phyloP scores from a whole-genome alignment of 2,797 vertebrate species.

The Danionella dracula region DNA sequence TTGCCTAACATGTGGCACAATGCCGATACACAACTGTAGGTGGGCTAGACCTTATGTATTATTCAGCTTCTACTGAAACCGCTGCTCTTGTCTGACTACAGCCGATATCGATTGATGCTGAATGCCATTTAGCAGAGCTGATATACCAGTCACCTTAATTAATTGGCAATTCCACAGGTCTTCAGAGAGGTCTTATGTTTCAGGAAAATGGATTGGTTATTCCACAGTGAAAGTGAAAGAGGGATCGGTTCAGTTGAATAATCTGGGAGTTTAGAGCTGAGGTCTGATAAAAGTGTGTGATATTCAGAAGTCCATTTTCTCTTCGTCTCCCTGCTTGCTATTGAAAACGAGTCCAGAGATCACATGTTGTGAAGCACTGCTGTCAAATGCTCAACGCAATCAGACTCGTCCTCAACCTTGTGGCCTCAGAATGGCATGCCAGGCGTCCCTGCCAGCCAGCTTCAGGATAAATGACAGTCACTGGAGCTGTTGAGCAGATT shows the following conservation, averaged over 20 bases:
- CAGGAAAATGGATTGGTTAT: slow-evolving; percentile 1
- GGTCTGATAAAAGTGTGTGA: neutral
- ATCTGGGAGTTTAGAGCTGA: neutral
- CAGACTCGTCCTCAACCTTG: slow-evolving; percentile 1
- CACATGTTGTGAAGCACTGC: slow-evolving; percentile 15
- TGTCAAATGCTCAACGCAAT: slow-evolving; percentile 10
- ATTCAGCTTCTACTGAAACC: slow-evolving; percentile 59
- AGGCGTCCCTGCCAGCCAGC: neutral
- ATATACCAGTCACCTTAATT: slow-evolving; percentile 55
- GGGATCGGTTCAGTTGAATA: no score
- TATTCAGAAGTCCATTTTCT: neutral
- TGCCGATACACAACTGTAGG: slow-evolving; percentile 40
- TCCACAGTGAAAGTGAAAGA: neutral
- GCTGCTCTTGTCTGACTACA: slow-evolving; percentile 45
- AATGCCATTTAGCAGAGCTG: slow-evolving; percentile 47
- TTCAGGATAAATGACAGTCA: neutral
- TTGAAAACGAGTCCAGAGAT: slow-evolving; percentile 10
- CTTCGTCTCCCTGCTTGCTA: neutral
- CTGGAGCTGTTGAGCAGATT: neutral
- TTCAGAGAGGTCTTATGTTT: neutral
- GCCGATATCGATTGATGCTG: slow-evolving; percentile 58
- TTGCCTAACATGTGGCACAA: neutral
- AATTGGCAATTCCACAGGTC: slow-evolving; percentile 51
- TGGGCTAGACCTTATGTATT: slow-evolving; percentile 64
- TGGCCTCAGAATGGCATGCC: neutral